Percentiles rank a stretch among this genome's conserved stretches.
phyloP scores from a whole-genome alignment of 2,797 vertebrate genomes.

The Silurus aristotelis region DNA sequence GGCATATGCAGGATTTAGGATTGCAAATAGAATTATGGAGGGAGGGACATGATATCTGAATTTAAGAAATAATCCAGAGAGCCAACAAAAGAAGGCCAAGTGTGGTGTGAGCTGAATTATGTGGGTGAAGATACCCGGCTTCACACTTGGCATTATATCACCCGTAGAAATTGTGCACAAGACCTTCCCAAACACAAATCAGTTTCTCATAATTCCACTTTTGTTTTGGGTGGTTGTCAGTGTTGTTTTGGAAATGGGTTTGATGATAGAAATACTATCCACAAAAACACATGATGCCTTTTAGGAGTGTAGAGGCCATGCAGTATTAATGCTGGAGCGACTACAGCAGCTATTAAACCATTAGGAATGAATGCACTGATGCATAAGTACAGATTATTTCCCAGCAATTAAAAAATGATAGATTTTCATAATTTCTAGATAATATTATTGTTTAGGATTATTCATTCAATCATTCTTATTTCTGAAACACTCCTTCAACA shows the following conservation, averaged over 20 bases:
- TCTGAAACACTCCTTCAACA: neutral
- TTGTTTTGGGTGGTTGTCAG: too few species aligned
- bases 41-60: neutral
- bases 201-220: neutral
- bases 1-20: neutral
- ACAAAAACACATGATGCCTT: constrained; percentile 14
- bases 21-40: neutral
- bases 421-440: too few species aligned
- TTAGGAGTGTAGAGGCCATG: constrained; percentile 29
- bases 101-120: constrained; percentile 41
- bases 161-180: constrained; percentile 1
- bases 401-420: too few species aligned
- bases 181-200: constrained; percentile 17
- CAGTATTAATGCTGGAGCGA: constrained; percentile 44
- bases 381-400: too few species aligned
- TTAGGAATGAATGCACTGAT: constrained; percentile 8
- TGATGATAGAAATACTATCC: constrained; percentile 3
- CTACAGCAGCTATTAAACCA: constrained; percentile 7
- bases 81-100: constrained; percentile 35
- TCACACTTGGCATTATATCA: constrained; percentile 34
- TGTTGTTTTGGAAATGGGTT: neutral
- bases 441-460: too few species aligned
- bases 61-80: neutral
- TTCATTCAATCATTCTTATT: too few species aligned
- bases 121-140: constrained; percentile 17